Percentiles rank a stretch among this genome's conserved stretches.
These are phyloP conservation scores for Heterotilapia buettikoferi DNA, from an alignment of 2,113 vertebrate genomes.

Conservation along the genomic window DNA sequence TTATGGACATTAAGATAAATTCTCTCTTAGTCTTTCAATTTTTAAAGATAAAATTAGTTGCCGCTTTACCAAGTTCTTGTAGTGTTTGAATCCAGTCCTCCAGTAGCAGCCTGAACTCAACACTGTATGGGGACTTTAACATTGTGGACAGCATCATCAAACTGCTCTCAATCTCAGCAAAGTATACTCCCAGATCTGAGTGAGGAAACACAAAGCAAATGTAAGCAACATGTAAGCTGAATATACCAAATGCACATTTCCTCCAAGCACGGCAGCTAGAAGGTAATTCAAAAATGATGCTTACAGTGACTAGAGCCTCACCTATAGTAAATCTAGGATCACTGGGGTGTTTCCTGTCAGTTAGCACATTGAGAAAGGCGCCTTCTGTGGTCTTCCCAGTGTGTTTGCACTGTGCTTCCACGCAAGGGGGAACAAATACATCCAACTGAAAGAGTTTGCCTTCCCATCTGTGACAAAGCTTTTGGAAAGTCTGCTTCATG, in stretches of 20 bases:
- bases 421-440: slow-evolving; percentile 57
- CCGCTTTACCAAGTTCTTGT: slow-evolving; percentile 69
- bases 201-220: not conserved
- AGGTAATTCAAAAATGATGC: not conserved
- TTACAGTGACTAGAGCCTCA: slow-evolving; percentile 40
- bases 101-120: slow-evolving; percentile 56
- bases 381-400: not conserved
- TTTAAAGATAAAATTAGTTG: not conserved
- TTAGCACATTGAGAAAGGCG: not conserved
- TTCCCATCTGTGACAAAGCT: slow-evolving; percentile 66
- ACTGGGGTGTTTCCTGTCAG: slow-evolving; percentile 13
- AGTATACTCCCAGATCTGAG: slow-evolving; percentile 65
- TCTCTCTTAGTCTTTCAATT: not conserved
- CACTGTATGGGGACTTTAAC: slow-evolving; percentile 59
- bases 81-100: slow-evolving; percentile 69
- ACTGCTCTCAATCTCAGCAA: slow-evolving; percentile 68
- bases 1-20: not conserved
- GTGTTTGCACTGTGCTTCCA: slow-evolving; percentile 22
- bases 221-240: not conserved
- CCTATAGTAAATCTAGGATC: slow-evolving; percentile 68
- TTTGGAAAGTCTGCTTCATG: slow-evolving; percentile 59
- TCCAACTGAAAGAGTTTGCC: slow-evolving; percentile 59
- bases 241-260: not conserved
- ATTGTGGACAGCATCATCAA: slow-evolving; percentile 72
- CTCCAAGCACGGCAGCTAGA: not conserved